These are phyloP conservation scores for Heliconius sara DNA, from an alignment of 2,888 invertebrate species.

Conservation along the genomic window DNA sequence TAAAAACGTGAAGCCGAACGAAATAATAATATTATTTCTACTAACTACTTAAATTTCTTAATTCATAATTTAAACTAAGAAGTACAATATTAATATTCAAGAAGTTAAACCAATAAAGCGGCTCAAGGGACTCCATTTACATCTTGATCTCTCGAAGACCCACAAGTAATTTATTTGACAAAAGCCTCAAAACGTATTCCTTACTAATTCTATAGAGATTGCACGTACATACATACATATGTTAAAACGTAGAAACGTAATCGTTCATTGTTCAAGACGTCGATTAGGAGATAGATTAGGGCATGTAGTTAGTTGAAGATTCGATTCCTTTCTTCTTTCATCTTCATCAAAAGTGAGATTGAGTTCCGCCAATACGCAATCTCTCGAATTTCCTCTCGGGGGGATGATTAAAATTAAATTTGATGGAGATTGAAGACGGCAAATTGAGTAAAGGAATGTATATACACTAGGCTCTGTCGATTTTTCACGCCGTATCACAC, in stretches of 20 bases:
- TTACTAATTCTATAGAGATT: neutral
- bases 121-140: conserved; percentile 1
- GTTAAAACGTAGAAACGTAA: neutral
- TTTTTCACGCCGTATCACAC: too few species aligned
- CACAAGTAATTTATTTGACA: conserved; percentile 3
- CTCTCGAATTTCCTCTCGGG: too few species aligned
- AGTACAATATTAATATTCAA: neutral
- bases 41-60: neutral
- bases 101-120: conserved; percentile 6
- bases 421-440: too few species aligned
- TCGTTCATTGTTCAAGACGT: neutral
- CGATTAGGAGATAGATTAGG: neutral
- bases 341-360: too few species aligned
- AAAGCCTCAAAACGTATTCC: neutral
- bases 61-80: neutral
- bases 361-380: too few species aligned
- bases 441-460: too few species aligned
- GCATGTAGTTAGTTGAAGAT: neutral
- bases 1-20: neutral
- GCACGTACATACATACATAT: neutral
- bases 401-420: too few species aligned
- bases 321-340: neutral
- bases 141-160: conserved; percentile 1
- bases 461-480: too few species aligned
- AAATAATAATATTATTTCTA: neutral